phyloP scores from a whole-genome alignment of 2,797 vertebrate species.

The Amniataba percoides region DNA sequence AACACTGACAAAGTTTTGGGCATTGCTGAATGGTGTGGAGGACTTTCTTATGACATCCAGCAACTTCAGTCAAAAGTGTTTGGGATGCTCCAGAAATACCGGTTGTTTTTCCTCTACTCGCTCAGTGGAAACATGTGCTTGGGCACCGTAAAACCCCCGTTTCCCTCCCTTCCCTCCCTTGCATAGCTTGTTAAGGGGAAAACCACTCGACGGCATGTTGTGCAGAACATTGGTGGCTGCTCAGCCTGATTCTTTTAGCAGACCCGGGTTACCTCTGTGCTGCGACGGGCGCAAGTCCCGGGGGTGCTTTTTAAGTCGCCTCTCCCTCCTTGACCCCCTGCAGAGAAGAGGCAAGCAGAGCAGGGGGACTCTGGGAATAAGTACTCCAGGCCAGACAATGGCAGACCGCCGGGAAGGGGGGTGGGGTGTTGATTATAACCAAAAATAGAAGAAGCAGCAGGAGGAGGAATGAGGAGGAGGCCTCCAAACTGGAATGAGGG shows the following conservation, averaged over 20 bases:
- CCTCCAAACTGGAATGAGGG: conserved; percentile 41
- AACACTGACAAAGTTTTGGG: conserved; percentile 7
- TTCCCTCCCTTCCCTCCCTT: conserved; percentile 55
- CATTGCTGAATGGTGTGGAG: neutral
- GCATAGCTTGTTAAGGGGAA: conserved; percentile 73
- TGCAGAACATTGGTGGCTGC: conserved; percentile 64
- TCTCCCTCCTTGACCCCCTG: conserved; percentile 65
- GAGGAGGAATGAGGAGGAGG: conserved; percentile 26
- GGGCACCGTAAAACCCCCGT: conserved; percentile 65
- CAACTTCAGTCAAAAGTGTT: conserved; percentile 34
- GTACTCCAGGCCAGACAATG: conserved; percentile 77
- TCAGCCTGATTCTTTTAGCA: conserved; percentile 76
- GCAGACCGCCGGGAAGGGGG: conserved; percentile 43
- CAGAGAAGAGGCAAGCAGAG: conserved; percentile 65
- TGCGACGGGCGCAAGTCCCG: conserved; percentile 39
- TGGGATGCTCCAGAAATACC: conserved; percentile 34
- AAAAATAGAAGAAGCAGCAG: conserved; percentile 54
- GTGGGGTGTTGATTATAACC: conserved; percentile 54
- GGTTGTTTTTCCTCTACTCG: conserved; percentile 50
- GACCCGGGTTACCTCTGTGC: conserved; percentile 63
- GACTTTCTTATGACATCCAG: conserved; percentile 9
- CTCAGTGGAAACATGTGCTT: conserved; percentile 76
- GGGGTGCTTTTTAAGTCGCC: conserved; percentile 65
- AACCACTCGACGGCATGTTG: conserved; percentile 74
- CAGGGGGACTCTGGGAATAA: conserved; percentile 62